These are phyloP conservation scores for Danio aesculapii DNA, from an alignment of 2,797 vertebrate genomes.

Conservation along the genomic window DNA sequence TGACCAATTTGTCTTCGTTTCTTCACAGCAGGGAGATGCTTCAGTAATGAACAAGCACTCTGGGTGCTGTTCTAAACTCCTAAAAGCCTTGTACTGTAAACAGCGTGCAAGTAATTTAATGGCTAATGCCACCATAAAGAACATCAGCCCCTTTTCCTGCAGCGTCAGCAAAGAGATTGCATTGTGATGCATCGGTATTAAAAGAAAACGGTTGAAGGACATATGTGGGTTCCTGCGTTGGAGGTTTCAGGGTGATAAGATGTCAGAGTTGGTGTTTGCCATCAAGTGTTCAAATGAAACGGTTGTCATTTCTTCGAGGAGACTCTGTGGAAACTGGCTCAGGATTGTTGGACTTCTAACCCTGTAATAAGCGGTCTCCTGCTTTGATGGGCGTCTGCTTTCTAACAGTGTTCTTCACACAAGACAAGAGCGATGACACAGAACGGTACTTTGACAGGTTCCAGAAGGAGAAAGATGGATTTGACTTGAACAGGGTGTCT, in stretches of 20 bases:
- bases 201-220: background rate
- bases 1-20: background rate
- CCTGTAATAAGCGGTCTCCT: conserved; percentile 27
- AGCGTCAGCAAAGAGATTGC: background rate
- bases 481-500: background rate
- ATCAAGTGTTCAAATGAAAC: background rate
- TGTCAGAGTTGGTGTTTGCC: background rate
- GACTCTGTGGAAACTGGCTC: conserved; percentile 9
- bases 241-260: background rate
- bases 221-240: background rate
- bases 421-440: conserved; percentile 12
- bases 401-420: background rate
- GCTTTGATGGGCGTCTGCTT: conserved; percentile 22
- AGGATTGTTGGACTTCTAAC: conserved; percentile 16
- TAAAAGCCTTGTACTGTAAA: conserved; percentile 57
- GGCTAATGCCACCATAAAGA: conserved; percentile 32
- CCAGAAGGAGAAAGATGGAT: conserved; percentile 8
- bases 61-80: conserved; percentile 36
- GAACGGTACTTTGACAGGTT: background rate
- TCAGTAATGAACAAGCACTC: conserved; percentile 24
- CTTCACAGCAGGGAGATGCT: background rate
- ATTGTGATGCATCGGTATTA: background rate
- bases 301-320: background rate
- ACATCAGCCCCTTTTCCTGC: conserved; percentile 6
- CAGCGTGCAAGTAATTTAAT: conserved; percentile 46